Evolutionary conservation across 1,140 invertebrate genomes (phyloP).

Genomic region (Physella acuta): DNA sequence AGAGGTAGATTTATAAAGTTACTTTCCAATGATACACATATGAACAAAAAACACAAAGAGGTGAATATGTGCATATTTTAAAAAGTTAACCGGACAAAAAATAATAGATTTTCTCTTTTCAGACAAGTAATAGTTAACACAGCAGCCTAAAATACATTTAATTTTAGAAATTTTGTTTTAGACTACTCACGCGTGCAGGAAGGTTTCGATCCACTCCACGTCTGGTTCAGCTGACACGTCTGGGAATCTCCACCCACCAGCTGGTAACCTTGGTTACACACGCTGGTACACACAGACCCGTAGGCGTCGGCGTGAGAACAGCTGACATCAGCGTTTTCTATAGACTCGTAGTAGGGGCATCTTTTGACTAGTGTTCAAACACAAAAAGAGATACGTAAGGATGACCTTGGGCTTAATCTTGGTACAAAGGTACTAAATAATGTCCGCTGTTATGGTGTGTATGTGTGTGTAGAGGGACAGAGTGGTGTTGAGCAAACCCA

Average conservation of each 20-base stretch:
- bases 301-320: background rate
- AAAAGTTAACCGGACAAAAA: background rate
- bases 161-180: background rate
- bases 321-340: background rate
- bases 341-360: background rate
- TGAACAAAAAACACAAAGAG: background rate
- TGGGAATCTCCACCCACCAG: background rate
- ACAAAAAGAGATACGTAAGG: too few species aligned
- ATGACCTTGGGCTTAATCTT: too few species aligned
- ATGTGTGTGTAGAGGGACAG: too few species aligned
- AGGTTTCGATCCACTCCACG: background rate
- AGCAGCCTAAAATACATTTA: background rate
- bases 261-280: background rate
- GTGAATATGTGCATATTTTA: background rate
- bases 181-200: background rate
- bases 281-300: background rate
- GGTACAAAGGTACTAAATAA: too few species aligned
- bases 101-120: background rate
- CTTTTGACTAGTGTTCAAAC: background rate
- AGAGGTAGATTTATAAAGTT: background rate
- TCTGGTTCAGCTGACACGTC: background rate
- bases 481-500: too few species aligned
- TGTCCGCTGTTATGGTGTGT: too few species aligned
- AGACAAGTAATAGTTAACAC: background rate
- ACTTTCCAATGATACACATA: background rate